These are phyloP conservation scores for Brachyrhaphis roseni DNA, from an alignment of 2,797 vertebrate genomes.

Conservation along the genomic window DNA sequence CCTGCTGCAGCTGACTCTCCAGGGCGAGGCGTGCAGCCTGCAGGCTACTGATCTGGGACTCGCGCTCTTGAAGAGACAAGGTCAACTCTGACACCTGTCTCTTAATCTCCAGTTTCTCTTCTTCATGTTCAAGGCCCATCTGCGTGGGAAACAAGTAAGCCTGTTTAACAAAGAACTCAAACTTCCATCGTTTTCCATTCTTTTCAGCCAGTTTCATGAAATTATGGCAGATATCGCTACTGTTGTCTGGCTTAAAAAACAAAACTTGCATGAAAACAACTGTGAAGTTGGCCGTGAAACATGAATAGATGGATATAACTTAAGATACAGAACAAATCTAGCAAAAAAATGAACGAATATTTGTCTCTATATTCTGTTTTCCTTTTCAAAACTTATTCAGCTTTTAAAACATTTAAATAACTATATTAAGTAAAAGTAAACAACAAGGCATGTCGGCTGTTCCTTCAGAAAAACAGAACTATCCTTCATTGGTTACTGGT, in stretches of 20 bases:
- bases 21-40: conserved; percentile 89
- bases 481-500: not conserved
- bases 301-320: not conserved
- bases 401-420: not conserved
- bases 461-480: not conserved
- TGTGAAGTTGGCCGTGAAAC: not conserved
- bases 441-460: not conserved
- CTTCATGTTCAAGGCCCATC: conserved; percentile 93
- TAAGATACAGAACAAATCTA: not conserved
- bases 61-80: conserved; percentile 91
- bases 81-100: conserved; percentile 93
- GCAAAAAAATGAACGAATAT: not conserved
- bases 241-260: not conserved
- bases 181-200: not conserved
- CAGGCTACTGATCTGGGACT: conserved; percentile 91
- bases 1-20: conserved; percentile 92
- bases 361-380: not conserved
- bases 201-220: not conserved
- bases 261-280: not conserved
- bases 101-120: conserved; percentile 94
- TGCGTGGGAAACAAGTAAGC: conserved; percentile 50
- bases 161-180: not conserved
- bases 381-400: not conserved
- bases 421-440: not conserved
- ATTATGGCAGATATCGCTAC: not conserved